Percentiles rank a stretch among this genome's conserved stretches.
Conservation (phyloP, 2,113 vertebrate genomes). For the Dasypus novemcinctus region DNA sequence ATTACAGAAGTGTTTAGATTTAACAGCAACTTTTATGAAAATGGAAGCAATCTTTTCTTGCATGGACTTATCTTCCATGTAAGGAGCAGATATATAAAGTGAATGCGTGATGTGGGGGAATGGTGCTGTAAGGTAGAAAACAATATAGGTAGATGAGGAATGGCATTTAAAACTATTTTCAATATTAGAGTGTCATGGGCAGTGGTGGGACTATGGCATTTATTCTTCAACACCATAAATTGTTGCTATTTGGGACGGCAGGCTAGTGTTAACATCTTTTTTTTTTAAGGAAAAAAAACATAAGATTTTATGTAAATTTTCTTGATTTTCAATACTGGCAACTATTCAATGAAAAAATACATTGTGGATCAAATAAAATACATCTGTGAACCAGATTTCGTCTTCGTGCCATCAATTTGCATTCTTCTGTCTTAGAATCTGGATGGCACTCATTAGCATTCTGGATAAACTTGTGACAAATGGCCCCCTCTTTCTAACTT, state of each 20-base stretch:
- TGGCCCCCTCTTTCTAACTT: background rate
- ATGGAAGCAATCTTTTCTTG: background rate
- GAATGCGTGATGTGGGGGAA: background rate
- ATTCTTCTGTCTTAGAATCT: background rate
- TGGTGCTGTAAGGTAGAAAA: background rate
- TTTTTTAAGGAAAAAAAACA: background rate
- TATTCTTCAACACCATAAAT: background rate
- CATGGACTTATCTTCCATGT: background rate
- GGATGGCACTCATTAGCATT: background rate
- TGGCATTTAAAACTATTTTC: background rate
- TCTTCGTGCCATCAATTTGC: background rate
- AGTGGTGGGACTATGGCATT: background rate
- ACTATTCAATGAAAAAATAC: background rate
- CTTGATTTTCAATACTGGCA: conserved; percentile 2
- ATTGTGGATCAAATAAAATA: conserved; percentile 21
- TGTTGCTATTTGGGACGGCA: background rate
- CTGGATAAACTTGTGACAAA: conserved; percentile 26
- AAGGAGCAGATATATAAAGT: background rate
- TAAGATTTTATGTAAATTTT: background rate
- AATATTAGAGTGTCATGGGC: background rate
- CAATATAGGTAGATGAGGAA: background rate
- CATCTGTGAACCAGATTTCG: conserved; percentile 24
- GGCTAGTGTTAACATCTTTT: background rate
- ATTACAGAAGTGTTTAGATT: background rate
- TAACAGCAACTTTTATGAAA: background rate